Base-by-base conservation (phyloP, 2,888 invertebrate species). In the Volucella inanis region DNA sequence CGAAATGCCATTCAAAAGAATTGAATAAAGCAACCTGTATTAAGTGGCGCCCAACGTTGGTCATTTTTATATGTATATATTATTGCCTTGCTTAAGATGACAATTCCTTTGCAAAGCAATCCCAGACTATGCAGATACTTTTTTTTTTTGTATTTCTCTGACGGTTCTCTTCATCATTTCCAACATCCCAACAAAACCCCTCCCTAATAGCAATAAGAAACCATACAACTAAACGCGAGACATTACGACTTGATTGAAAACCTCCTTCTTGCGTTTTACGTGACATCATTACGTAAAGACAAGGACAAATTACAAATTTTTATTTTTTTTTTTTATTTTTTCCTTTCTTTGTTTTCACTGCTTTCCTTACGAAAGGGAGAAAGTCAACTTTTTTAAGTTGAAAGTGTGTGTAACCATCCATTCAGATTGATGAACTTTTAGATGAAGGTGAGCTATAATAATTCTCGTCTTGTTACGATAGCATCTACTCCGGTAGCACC, bases 261-360 rank as follows among this genome's bases (percentile, higher is more conserved):
- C 72, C 57, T 74, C 68, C 83, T 74, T 78, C 70, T 78, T 22
- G 22, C 83, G 78, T 78, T 78, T 78, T 83, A 83, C 83, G 83
- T 83, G 83, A 78, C 83, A 83, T 83, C 83, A 78, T 83, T 83
- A 83, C 72, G 52, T 10, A 39, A 74, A 41, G 83, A 83, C 78
- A 83, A 78, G 78, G 74, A 78, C 83, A 83, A 83, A 83, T 83
- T 74, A 83, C 72, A 11, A 15, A 31, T 64, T 62, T 59, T 68
- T 15, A 0, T 61, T 45, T 47, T 57, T 39, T 6, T 62, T 31
- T 11, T 43, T 47, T 1, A 43, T 50, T 15, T 50, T 14, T n/a
- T n/a, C n/a, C 45, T 43, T 18, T 50, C 0, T 15, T 38, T 57
- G 18, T 14, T 12, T 52, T 22, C n/a, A n/a, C n/a, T 15, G 18